Evolutionary conservation across 37 sponge, comb jelly and placozoan species (phyloP).

Genomic region (Ianthella basta): DNA sequence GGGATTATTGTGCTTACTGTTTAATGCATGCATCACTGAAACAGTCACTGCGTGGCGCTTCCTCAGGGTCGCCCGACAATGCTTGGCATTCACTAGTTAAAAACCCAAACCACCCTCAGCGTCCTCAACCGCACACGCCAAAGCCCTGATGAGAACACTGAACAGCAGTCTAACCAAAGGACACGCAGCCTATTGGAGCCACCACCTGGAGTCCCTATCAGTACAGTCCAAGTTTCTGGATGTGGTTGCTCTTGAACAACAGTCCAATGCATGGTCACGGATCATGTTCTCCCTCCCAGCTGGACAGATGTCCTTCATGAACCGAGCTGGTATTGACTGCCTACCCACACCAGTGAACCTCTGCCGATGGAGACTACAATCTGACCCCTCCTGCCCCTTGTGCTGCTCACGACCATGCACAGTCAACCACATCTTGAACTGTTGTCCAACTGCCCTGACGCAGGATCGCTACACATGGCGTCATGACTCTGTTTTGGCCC

Average conservation of each 20-base stretch:
- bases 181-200: conserved; percentile 6
- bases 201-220: conserved; percentile 2
- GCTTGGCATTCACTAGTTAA: too few species aligned
- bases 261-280: background rate
- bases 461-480: conserved; percentile 15
- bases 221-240: conserved; percentile 20
- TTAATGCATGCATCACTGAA: too few species aligned
- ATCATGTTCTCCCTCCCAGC: background rate
- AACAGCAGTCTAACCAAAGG: too few species aligned
- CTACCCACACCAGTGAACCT: conserved; percentile 2
- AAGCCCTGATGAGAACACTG: too few species aligned
- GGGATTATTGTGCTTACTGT: too few species aligned
- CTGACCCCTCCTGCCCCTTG: background rate
- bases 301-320: background rate
- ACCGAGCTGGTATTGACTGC: conserved; percentile 3
- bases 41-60: too few species aligned
- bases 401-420: background rate
- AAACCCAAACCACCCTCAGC: too few species aligned
- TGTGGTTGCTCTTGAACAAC: background rate
- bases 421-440: conserved; percentile 7
- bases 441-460: conserved; percentile 19
- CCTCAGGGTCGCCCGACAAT: too few species aligned
- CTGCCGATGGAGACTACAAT: conserved; percentile 15
- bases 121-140: too few species aligned
- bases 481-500: background rate